Evolutionary conservation across 2,113 vertebrate species (phyloP), one percentile per base, ranked within the genome.

Genomic region (Cyphomyrus plagiostoma): DNA sequence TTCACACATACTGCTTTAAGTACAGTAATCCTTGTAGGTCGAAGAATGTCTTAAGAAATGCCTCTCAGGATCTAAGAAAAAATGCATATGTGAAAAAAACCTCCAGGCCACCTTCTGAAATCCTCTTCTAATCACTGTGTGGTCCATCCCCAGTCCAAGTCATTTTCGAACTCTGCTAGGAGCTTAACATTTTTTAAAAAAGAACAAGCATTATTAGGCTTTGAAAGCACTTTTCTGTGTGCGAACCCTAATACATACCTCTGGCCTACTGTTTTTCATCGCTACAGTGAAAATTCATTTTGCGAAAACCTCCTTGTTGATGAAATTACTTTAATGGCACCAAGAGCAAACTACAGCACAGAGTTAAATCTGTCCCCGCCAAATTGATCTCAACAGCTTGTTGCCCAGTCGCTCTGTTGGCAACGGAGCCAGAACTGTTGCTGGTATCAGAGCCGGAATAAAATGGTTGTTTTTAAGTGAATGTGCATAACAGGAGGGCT

Each of bases 391-490:
- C 74, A 80, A 80, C 74, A 80, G 74, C 74, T 80, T 80, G 74
- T 15, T 80, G 35, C 74, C 74, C 74, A 80, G 35, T 35, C 74
- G 35, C 19, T 42, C 74, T 6, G 74, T 80, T 42, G 17, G 74
- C 74, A 39, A 19, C 15, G 7, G 62, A 42, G 35, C 30, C 35
- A 42, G 74, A 80, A 42, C 74, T 42, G 74, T 17, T 42, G 30
- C 39, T 80, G 74, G 15, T 80, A 42, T 39, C 35, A 80, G 13
- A 80, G 74, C 74, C 17, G 30, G 74, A 42, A 80, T 42, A 5
- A 80, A 80, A 42, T 42, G 74, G 15, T 80, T 80, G 35, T 80
- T 80, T 80, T 80, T 80, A 80, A 80, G 74, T 80, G 74, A 80
- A 6, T 15, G 35, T n/a, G 2, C n/a, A 70, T 13, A 30, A 30